Conservation (phyloP, 2,888 invertebrate genomes). For the Himalopsyche anomala region DNA sequence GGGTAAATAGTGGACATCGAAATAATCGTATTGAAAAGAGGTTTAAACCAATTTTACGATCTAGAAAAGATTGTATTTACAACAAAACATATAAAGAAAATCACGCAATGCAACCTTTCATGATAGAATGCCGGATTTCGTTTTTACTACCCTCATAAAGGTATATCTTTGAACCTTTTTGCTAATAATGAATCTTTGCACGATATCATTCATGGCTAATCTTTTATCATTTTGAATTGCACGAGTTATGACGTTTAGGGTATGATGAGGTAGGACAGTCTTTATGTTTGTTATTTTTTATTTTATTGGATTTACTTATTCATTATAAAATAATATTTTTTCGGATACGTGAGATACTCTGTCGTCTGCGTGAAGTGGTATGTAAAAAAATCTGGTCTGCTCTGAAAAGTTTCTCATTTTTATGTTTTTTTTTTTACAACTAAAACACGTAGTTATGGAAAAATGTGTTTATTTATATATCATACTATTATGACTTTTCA, state of each 20-base stretch:
- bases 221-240: slow-evolving; percentile 1
- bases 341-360: too few species aligned
- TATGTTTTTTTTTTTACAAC: too few species aligned
- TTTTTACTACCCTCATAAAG: slow-evolving; percentile 30
- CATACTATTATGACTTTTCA: too few species aligned
- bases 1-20: background rate
- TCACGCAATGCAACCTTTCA: slow-evolving; percentile 31
- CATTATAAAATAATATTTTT: too few species aligned
- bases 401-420: too few species aligned
- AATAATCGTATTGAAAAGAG: slow-evolving; percentile 16
- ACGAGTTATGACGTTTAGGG: background rate
- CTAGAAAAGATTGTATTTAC: slow-evolving; percentile 30
- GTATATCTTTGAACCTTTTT: slow-evolving; percentile 25
- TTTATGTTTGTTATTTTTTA: too few species aligned
- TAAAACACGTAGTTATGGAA: too few species aligned
- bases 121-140: background rate
- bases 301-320: too few species aligned
- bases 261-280: background rate
- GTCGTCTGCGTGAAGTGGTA: too few species aligned
- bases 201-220: slow-evolving; percentile 6
- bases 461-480: too few species aligned
- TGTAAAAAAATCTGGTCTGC: too few species aligned
- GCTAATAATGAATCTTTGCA: slow-evolving; percentile 28
- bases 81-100: slow-evolving; percentile 3
- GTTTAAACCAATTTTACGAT: slow-evolving; percentile 8